Base-by-base conservation (phyloP, 2,113 vertebrate species). In the Neodon shergylaensis region DNA sequence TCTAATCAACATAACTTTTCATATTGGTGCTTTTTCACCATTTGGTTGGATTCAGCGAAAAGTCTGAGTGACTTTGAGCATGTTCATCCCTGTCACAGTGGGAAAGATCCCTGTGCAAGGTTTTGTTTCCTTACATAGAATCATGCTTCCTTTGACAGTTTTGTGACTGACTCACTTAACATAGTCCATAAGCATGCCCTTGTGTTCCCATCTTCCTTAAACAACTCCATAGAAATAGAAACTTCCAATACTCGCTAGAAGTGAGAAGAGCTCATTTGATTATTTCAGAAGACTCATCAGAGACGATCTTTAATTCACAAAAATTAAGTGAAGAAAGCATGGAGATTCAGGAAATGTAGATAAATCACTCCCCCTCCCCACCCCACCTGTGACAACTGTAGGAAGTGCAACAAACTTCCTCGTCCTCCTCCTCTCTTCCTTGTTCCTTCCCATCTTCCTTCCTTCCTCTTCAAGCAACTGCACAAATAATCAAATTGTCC, bases 41-140 rank as follows among this genome's bases (percentile, higher is more conserved):
- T 81, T 72, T 52, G 76, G 33, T 72, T 74, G 83, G 81, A 92
- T 95, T 66, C 19, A 86, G 28, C 81, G 58, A 91, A 10, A 89
- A 85, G 47, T 79, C 17, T 28, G 72, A 96, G 54, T 76, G n/a
- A 83, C 6, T 95, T 33, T 54, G 36, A 86, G 22, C 42, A 77
- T 39, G 26, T 33, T 77, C 22, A 72, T n/a, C 72, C 92, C 12
- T 31, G 63, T 94, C 49, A 72, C 4, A 92, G n/a, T 73, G 47
- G 86, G 44, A 86, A 86, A 91, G 21, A 54, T 66, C 22, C 70
- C 28, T 54, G 8, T 42, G 1, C 39, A 86, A 22, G 14, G 3
- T 85, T 73, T 36, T 92, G 9, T 84, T 94, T 91, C 58, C 49
- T 44, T 24, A 49, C 94, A 79, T 76, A 88, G 58, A 44, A 47